phyloP scores from a whole-genome alignment of 2,113 vertebrate genomes.

The Chauna torquata region DNA sequence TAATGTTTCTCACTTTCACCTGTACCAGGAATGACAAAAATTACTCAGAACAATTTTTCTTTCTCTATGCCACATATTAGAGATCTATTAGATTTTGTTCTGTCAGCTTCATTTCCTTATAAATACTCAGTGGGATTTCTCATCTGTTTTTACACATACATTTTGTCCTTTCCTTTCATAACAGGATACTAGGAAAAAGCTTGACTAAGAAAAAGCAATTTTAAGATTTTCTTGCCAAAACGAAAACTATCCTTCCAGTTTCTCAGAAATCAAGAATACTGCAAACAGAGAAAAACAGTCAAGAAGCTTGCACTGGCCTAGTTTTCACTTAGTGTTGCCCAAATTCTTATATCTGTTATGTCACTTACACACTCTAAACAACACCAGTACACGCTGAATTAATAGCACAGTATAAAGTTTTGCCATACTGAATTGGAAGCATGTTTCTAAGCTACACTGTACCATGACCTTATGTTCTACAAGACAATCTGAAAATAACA shows the following conservation, averaged over 20 bases:
- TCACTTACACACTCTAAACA: slow-evolving; percentile 15
- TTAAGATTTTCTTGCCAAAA: slow-evolving; percentile 20
- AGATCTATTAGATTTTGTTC: slow-evolving; percentile 17
- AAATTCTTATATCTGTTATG: slow-evolving; percentile 36
- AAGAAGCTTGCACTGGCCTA: neutral
- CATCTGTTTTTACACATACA: slow-evolving; percentile 24
- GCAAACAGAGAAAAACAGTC: slow-evolving; percentile 39
- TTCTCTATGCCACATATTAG: neutral
- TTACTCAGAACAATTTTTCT: neutral
- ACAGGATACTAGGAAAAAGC: slow-evolving; percentile 27
- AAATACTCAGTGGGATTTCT: slow-evolving; percentile 10
- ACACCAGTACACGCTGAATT: neutral
- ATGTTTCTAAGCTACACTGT: slow-evolving; percentile 28
- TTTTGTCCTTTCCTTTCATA: neutral
- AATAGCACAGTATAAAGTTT: neutral
- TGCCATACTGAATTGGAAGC: slow-evolving; percentile 42
- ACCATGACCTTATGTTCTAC: slow-evolving; percentile 54
- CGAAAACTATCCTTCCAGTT: slow-evolving; percentile 4
- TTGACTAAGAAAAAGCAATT: slow-evolving; percentile 12
- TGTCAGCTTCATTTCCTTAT: slow-evolving; percentile 6
- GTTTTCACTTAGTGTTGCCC: neutral
- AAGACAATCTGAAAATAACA: slow-evolving; percentile 65
- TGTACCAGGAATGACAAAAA: neutral
- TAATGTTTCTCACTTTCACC: neutral
- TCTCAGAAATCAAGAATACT: slow-evolving; percentile 13